Conservation (phyloP, 53 echinoderm and acorn worm genomes). For the Crossaster papposus region DNA sequence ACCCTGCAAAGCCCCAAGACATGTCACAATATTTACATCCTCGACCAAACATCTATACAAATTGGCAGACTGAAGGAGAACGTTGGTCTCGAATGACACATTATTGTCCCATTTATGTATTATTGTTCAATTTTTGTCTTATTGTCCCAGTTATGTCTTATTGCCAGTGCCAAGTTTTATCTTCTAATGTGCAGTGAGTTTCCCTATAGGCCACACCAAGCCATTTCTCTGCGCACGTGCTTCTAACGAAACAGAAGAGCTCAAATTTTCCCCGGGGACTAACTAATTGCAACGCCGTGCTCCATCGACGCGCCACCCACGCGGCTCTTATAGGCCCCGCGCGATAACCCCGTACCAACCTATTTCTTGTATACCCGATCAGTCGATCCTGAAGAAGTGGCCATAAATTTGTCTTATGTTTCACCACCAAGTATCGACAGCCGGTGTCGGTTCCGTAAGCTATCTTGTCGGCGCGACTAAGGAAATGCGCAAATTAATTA, state of each 20-base stretch:
- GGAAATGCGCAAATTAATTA: constrained; percentile 11
- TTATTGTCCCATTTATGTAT: not conserved
- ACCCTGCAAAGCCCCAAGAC: no score
- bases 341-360: not conserved
- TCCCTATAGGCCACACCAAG: not conserved
- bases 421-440: not conserved
- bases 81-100: not conserved
- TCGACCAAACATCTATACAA: no score
- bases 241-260: not conserved
- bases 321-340: not conserved
- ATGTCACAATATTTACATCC: no score
- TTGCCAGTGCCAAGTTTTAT: not conserved
- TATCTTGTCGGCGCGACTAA: not conserved
- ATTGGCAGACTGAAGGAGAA: not conserved
- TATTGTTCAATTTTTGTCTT: no score
- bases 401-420: not conserved
- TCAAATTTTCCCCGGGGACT: not conserved
- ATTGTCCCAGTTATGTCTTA: not conserved
- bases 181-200: not conserved
- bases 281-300: not conserved
- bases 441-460: not conserved
- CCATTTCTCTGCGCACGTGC: not conserved
- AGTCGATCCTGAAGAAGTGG: not conserved
- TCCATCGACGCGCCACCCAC: not conserved
- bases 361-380: not conserved